phyloP scores from a whole-genome alignment of 1,140 invertebrate species.

The Drosophila orosa region DNA sequence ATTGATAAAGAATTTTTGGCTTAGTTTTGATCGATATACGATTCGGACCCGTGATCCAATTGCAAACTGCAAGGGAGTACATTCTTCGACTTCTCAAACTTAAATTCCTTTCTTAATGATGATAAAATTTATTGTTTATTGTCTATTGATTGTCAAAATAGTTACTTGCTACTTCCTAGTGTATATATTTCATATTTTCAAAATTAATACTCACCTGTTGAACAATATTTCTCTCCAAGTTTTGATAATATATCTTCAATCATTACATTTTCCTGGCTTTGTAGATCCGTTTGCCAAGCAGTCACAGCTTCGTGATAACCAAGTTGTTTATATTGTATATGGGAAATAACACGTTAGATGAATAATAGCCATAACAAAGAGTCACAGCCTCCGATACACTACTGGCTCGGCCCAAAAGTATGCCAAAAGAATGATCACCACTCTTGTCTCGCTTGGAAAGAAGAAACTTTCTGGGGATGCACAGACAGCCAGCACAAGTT shows the following conservation, averaged over 20 bases:
- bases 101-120: too few species aligned
- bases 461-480: constrained; percentile 10
- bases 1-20: too few species aligned
- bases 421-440: neutral
- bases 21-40: too few species aligned
- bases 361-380: neutral
- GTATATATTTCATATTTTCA: neutral
- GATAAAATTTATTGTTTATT: too few species aligned
- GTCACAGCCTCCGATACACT: neutral
- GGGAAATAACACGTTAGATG: neutral
- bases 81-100: too few species aligned
- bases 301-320: neutral
- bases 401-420: neutral
- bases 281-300: constrained; percentile 2
- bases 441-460: neutral
- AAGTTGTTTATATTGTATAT: constrained; percentile 4
- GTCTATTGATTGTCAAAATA: too few species aligned
- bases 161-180: neutral
- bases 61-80: too few species aligned
- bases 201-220: neutral
- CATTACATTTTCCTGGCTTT: neutral
- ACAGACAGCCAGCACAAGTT: constrained; percentile 12
- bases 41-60: too few species aligned
- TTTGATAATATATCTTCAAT: neutral
- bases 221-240: neutral